Percentiles rank a stretch among this genome's conserved stretches.
phyloP scores from a whole-genome alignment of 2,113 vertebrate species.

The Corapipo altera region DNA sequence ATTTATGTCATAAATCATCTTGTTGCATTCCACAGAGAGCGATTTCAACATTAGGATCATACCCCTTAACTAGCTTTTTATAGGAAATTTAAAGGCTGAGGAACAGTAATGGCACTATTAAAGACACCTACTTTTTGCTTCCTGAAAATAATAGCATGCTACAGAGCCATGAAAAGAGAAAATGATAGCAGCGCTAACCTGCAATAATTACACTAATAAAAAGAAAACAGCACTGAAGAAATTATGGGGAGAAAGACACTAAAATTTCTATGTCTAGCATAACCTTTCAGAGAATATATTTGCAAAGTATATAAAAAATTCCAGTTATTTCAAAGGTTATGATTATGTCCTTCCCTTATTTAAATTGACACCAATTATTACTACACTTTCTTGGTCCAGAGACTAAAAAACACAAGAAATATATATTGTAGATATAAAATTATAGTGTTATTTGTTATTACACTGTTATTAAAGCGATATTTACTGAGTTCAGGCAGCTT shows the following conservation, averaged over 20 bases:
- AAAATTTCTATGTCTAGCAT: conserved; percentile 45
- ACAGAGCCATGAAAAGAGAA: conserved; percentile 40
- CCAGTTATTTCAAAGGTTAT: conserved; percentile 57
- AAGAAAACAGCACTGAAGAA: conserved; percentile 51
- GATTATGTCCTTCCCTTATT: conserved; percentile 49
- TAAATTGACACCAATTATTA: conserved; percentile 52
- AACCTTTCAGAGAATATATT: conserved; percentile 54
- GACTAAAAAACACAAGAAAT: not conserved
- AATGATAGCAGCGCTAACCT: conserved; percentile 56
- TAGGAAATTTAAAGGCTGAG: conserved; percentile 58
- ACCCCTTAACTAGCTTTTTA: conserved; percentile 51
- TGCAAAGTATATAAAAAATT: conserved; percentile 53
- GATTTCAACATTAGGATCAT: conserved; percentile 23
- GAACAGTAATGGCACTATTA: conserved; percentile 55
- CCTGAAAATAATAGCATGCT: conserved; percentile 48
- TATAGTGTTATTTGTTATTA: conserved; percentile 16
- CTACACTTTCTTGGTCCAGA: not conserved
- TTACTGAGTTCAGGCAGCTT: not conserved
- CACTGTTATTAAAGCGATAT: conserved; percentile 39
- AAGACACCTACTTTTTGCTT: conserved; percentile 50
- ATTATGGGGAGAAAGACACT: conserved; percentile 32
- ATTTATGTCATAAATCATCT: conserved; percentile 55
- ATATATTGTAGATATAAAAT: conserved; percentile 22
- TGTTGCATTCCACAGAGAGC: not conserved
- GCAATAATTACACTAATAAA: conserved; percentile 68